These are phyloP conservation scores for Netelia virgata DNA, from an alignment of 2,888 invertebrate genomes.

Conservation along the genomic window DNA sequence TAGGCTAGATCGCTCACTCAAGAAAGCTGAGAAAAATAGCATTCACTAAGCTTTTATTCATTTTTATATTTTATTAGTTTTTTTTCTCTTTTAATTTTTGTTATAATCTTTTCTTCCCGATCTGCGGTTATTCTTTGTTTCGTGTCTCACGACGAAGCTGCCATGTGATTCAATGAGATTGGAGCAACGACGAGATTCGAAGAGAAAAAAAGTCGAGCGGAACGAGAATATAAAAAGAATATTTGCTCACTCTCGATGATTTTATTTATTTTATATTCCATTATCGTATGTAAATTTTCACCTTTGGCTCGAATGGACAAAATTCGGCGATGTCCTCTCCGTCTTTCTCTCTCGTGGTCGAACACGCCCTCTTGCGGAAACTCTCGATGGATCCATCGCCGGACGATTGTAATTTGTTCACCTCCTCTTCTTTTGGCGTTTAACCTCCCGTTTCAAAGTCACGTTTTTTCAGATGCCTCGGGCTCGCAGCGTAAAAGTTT, in stretches of 20 bases:
- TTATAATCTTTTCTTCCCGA: background rate
- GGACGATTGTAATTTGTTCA: conserved; percentile 21
- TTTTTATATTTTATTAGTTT: conserved; percentile 35
- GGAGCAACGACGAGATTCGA: background rate
- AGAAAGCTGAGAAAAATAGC: conserved; percentile 67
- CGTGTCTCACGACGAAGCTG: conserved; percentile 10
- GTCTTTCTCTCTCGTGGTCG: background rate
- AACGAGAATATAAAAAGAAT: background rate
- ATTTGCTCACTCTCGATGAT: background rate
- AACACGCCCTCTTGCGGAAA: no score
- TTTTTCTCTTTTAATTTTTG: background rate
- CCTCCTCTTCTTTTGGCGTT: background rate
- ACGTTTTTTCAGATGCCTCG: background rate
- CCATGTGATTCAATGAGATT: background rate
- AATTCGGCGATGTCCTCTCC: background rate
- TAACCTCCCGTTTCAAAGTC: background rate
- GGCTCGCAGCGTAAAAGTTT: background rate
- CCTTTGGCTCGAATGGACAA: conserved; percentile 20
- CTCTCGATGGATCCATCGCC: conserved; percentile 26
- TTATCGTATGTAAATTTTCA: conserved; percentile 40
- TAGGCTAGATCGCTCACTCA: conserved; percentile 46
- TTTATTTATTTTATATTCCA: background rate
- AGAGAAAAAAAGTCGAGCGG: background rate
- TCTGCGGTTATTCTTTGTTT: conserved; percentile 35
- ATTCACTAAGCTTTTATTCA: conserved; percentile 58